Conservation (phyloP, 2,888 invertebrate genomes). For the Eristalis intricaria region DNA sequence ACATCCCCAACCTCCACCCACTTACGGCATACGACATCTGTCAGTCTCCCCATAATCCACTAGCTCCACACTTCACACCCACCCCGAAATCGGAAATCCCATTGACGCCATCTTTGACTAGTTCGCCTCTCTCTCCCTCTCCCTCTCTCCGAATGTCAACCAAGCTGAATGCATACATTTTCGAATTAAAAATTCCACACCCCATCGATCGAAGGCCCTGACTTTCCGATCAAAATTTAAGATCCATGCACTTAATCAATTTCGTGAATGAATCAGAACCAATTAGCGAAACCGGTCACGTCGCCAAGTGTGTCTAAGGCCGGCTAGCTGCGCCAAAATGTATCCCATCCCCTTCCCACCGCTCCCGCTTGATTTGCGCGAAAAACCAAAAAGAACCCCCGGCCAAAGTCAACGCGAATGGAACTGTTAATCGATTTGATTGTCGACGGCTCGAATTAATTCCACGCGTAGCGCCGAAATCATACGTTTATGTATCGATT, state of each 20-base stretch:
- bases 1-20: background rate
- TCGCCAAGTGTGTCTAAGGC: constrained; percentile 38
- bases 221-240: constrained; percentile 31
- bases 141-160: too few species aligned
- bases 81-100: background rate
- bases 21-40: background rate
- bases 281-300: constrained; percentile 47
- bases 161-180: background rate
- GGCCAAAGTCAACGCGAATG: background rate
- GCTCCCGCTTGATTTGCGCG: background rate
- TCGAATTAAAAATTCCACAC: constrained; percentile 28
- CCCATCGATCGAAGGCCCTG: constrained; percentile 10
- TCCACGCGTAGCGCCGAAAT: constrained; percentile 25
- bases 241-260: constrained; percentile 9
- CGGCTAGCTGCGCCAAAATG: background rate
- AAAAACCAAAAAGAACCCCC: background rate
- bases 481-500: background rate
- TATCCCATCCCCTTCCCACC: background rate
- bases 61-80: background rate
- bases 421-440: constrained; percentile 30
- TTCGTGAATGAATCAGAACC: constrained; percentile 58
- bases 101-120: background rate
- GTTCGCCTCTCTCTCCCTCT: background rate
- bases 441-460: constrained; percentile 24
- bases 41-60: background rate